Conservation (phyloP, 2,113 vertebrate genomes). For the Coptodon rendalli region DNA sequence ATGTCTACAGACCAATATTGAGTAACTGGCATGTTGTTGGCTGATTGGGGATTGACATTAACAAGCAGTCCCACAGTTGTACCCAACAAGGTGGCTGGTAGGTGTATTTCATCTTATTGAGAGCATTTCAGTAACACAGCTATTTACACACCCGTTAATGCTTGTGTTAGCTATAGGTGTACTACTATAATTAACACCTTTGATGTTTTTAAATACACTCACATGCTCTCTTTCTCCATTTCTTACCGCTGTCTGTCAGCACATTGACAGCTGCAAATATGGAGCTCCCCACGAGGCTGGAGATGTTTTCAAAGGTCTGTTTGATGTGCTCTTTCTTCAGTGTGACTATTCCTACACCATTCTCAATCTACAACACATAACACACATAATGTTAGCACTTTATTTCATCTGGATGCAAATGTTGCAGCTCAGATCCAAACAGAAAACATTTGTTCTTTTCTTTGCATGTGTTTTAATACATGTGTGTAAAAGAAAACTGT, state of each 20-base stretch:
- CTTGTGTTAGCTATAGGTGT: not conserved
- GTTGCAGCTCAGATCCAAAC: not conserved
- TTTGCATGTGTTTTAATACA: not conserved
- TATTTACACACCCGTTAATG: not conserved
- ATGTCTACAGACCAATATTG: not conserved
- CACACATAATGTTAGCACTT: not conserved
- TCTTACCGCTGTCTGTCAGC: constrained; percentile 77
- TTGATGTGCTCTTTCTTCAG: constrained; percentile 51
- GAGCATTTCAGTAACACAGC: fast-evolving
- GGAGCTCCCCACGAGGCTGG: constrained; percentile 11
- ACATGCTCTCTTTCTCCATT: not conserved
- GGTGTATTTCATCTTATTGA: not conserved
- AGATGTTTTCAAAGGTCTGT: constrained; percentile 24
- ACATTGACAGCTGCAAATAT: constrained; percentile 66
- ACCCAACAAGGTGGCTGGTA: not conserved
- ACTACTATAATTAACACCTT: not conserved
- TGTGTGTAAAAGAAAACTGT: not conserved
- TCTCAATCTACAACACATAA: constrained; percentile 37
- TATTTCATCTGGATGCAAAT: not conserved
- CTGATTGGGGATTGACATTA: not conserved
- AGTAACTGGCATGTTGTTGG: not conserved
- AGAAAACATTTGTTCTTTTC: not conserved
- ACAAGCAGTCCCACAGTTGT: not conserved
- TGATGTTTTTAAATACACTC: not conserved
- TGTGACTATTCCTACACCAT: constrained; percentile 32